Evolutionary conservation across 2,888 invertebrate genomes (phyloP), one percentile per base, ranked within the genome.

Genomic region (Acronicta alni): DNA sequence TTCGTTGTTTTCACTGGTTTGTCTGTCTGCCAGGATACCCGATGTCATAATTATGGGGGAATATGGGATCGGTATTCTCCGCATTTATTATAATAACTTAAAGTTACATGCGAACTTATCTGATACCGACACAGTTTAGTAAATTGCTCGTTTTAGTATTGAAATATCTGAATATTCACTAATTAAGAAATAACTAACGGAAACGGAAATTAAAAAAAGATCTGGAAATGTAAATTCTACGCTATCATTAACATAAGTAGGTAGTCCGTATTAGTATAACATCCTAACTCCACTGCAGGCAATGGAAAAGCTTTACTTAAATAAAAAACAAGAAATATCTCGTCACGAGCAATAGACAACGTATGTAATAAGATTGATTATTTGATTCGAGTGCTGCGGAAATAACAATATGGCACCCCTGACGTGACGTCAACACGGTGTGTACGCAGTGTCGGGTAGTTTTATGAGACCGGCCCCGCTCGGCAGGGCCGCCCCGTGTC

Each of bases 361-460:
- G 17, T n/a, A n/a, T n/a, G n/a, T 53, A 54, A 66, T 56, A 56
- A 54, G 51, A 70, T 70, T 61, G 61, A 70, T 66, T 62, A 45
- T 62, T 60, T 38, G 32, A 41, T 52, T 39, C 16, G 18, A 65
- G 51, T 35, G 42, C n/a, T 51, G 43, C 44, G 54, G 51, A 45
- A 48, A 52, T 54, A 60, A 60, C 66, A 57, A 41, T 51, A 55
- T 54, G 44, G 56, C 58, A 56, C 46, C 54, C 30, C 20, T 51
- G 15, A 46, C 41, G 47, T 49, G 65, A 46, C 46, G 37, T 52
- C 9, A 30, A 20, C 17, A 20, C 16, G 38, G 8, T 20, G 46
- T 42, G 12, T 35, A 37, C n/a, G 39, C 32, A 39, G 30, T n/a
- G 35, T 35, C 48, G 38, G 23, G 49, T 46, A 32, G 44, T 35